Evolutionary conservation across 2,113 vertebrate species (phyloP), one percentile per base, ranked within the genome.

Genomic region (Tautogolabrus adspersus): DNA sequence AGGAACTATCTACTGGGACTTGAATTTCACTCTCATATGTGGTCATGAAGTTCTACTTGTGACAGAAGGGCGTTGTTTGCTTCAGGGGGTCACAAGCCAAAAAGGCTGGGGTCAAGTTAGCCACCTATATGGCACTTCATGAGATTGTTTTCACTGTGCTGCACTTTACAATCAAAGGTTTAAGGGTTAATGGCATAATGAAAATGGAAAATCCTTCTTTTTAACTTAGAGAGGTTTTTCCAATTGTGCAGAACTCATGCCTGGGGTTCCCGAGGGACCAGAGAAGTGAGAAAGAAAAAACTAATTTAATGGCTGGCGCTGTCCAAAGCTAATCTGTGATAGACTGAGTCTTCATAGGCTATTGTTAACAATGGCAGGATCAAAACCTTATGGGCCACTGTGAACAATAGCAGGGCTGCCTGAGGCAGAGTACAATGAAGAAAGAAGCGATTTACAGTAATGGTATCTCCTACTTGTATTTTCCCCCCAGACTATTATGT

Each of bases 301-400:
- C 79, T 84, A 6, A 83, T 86, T 82, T 83, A 46, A 70, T 79
- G 82, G 68, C 37, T 4, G 63, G 38, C 79, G 34, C 72, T 26
- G 84, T 83, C 80, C 18, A 7, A 65, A 44, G 56, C 75, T 82
- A 86, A 91, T 90, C 89, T 91, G 38, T 75, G 70, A 85, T 56
- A 79, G 79, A 79, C 49, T 46, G 55, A 71, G 23, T 75, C 62
- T n/a, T 87, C 80, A 79, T 23, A 79, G 62, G 75, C 80, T 63
- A 58, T 69, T 60, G 74, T 79, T 88, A 80, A 86, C 73, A 75
- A 80, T 38, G 72, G 75, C 38, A 55, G 75, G 67, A 84, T 90
- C 87, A 84, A 86, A 87, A 75, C 82, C 77, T 71, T 73, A 78
- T 49, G 71, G 71, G 51, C 66, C 23, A 54, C 69, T 62, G 74